Conservation (phyloP, 2,113 vertebrate genomes). For the Alligator mississippiensis region DNA sequence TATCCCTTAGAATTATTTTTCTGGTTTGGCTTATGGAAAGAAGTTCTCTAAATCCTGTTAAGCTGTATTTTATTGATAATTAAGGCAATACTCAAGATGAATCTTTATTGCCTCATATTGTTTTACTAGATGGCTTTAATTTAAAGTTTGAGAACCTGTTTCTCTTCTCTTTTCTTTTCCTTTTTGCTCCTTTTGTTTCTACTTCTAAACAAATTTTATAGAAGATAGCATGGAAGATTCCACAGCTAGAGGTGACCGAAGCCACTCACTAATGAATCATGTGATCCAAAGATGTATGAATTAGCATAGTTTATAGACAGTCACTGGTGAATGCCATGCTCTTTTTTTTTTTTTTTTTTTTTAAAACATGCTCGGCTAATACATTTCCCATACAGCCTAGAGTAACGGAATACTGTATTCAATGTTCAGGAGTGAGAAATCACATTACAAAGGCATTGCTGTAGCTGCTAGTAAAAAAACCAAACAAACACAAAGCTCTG, state of each 20-base stretch:
- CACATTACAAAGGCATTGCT: background rate
- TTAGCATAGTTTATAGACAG: background rate
- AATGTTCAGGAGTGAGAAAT: background rate
- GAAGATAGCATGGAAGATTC: background rate
- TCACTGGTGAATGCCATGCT: background rate
- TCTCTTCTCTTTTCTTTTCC: background rate
- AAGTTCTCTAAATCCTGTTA: background rate
- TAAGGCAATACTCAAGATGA: background rate
- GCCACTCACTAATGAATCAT: background rate
- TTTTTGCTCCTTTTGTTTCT: accelerated
- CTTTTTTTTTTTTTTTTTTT: background rate
- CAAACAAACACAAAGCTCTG: background rate
- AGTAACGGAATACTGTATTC: accelerated
- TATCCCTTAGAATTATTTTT: background rate
- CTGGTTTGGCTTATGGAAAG: background rate
- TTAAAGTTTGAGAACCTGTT: background rate
- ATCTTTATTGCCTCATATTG: background rate
- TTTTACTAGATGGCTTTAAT: background rate
- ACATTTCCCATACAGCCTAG: background rate
- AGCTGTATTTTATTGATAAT: background rate
- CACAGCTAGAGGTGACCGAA: background rate
- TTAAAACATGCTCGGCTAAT: background rate
- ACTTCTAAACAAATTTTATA: too few relatives aligned
- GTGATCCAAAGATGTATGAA: accelerated
- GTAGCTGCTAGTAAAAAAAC: background rate